Conservation (phyloP, 2,888 invertebrate species). For the Harpalus rubripes region DNA sequence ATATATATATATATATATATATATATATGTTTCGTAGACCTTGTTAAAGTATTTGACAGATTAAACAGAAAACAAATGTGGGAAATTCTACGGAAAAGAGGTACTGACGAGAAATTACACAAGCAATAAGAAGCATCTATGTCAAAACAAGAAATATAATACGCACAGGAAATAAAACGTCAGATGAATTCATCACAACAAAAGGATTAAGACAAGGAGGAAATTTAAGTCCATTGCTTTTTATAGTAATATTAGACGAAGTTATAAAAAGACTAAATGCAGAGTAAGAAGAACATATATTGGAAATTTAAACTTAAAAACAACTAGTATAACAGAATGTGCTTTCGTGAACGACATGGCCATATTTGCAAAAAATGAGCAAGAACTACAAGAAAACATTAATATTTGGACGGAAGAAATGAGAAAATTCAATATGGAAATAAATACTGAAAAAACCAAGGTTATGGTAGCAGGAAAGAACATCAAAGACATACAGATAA, state of each 20-base stretch:
- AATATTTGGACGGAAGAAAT: slow-evolving; percentile 7
- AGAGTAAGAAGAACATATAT: no score
- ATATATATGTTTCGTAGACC: background rate
- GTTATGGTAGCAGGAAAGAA: no score
- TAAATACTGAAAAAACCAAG: background rate
- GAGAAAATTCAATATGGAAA: background rate
- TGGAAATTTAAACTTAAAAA: background rate
- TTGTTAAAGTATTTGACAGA: background rate
- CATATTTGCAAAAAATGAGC: slow-evolving; percentile 11
- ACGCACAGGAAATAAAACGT: slow-evolving; percentile 8
- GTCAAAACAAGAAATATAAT: background rate
- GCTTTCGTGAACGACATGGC: slow-evolving; percentile 11
- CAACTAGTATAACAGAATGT: background rate
- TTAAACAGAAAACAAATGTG: background rate
- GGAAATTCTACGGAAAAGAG: background rate
- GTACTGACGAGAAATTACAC: background rate
- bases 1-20: no score
- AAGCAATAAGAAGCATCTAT: background rate
- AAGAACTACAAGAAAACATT: slow-evolving; percentile 9
- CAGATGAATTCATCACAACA: slow-evolving; percentile 12
- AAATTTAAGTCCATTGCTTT: slow-evolving; percentile 4
- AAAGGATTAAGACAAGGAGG: slow-evolving; percentile 14
- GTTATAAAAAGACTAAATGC: background rate
- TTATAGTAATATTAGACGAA: background rate
- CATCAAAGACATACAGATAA: no score